phyloP scores from a whole-genome alignment of 2,113 vertebrate species.

The Calidris pugnax region DNA sequence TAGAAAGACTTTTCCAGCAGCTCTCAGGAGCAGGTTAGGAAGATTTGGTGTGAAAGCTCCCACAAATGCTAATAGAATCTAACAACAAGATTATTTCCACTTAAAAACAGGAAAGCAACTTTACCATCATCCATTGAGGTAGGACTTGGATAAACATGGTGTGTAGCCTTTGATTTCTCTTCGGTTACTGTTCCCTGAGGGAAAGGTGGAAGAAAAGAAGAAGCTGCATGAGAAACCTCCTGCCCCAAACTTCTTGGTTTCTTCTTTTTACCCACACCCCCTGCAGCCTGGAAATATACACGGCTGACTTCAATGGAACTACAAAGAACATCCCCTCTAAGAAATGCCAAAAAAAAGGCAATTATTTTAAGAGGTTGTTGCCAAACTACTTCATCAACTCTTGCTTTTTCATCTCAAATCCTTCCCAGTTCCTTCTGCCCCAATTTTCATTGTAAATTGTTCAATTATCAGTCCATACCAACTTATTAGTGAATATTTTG shows the following conservation, averaged over 20 bases:
- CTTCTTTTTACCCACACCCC: not conserved
- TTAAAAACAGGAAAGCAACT: not conserved
- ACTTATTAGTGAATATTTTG: not conserved
- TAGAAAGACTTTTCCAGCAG: not conserved
- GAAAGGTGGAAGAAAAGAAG: not conserved
- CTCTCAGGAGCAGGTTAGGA: not conserved
- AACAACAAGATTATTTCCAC: not conserved
- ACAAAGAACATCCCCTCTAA: not conserved
- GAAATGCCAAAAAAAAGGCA: not conserved
- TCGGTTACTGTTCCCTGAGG: conserved; percentile 91
- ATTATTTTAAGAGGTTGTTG: not conserved
- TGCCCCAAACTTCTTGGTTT: not conserved
- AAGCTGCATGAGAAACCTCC: not conserved
- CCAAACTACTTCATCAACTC: not conserved
- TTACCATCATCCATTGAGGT: conserved; percentile 91
- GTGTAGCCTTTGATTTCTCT: conserved; percentile 94
- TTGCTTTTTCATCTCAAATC: not conserved
- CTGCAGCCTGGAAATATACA: not conserved
- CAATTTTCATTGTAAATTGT: not conserved
- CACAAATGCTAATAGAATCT: fast-evolving
- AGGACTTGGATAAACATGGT: conserved; percentile 88
- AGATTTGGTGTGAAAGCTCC: not conserved
- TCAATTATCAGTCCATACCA: not conserved
- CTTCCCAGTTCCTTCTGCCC: not conserved
- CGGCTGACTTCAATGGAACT: not conserved